Evolutionary conservation across 2,888 invertebrate genomes (phyloP).

Genomic region (Apoderus coryli): DNA sequence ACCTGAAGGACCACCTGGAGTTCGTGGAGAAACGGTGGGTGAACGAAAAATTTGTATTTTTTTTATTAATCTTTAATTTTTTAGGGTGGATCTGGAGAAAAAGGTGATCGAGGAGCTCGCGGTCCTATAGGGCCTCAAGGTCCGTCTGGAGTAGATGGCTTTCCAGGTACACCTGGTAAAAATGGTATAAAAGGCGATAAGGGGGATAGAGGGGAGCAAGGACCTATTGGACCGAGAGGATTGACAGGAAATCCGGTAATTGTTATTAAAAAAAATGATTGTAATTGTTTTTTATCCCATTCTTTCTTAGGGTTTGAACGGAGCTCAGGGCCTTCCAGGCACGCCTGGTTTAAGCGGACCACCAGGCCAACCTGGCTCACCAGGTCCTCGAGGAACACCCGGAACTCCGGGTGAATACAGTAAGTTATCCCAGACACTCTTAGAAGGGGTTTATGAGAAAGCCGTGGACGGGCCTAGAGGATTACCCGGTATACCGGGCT

Average conservation of each 20-base stretch:
- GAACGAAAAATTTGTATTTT: slow-evolving; percentile 2
- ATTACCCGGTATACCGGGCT: slow-evolving; percentile 38
- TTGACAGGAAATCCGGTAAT: slow-evolving; percentile 20
- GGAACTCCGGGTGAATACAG: slow-evolving; percentile 29
- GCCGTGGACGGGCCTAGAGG: slow-evolving; percentile 40
- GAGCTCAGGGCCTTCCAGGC: slow-evolving; percentile 22
- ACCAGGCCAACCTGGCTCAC: slow-evolving; percentile 27
- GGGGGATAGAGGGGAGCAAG: slow-evolving; percentile 21
- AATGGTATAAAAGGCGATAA: slow-evolving; percentile 19
- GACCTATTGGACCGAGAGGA: slow-evolving; percentile 24
- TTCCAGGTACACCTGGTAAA: slow-evolving; percentile 25
- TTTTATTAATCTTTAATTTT: background rate
- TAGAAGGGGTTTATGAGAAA: slow-evolving; percentile 23
- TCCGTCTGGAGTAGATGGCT: slow-evolving; percentile 22
- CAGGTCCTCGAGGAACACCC: slow-evolving; percentile 34
- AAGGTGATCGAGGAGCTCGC: slow-evolving; percentile 15
- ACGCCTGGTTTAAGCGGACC: slow-evolving; percentile 23
- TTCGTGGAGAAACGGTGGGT: slow-evolving; percentile 17
- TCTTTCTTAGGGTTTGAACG: slow-evolving; percentile 19
- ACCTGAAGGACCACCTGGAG: slow-evolving; percentile 32
- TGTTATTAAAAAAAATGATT: too few relatives aligned
- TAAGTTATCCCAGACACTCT: slow-evolving; percentile 20
- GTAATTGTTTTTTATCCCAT: too few relatives aligned
- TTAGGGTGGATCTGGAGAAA: slow-evolving; percentile 16
- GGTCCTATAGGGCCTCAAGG: slow-evolving; percentile 14